Conservation (phyloP, 2,888 invertebrate genomes). For the Synanthedon formicaeformis region DNA sequence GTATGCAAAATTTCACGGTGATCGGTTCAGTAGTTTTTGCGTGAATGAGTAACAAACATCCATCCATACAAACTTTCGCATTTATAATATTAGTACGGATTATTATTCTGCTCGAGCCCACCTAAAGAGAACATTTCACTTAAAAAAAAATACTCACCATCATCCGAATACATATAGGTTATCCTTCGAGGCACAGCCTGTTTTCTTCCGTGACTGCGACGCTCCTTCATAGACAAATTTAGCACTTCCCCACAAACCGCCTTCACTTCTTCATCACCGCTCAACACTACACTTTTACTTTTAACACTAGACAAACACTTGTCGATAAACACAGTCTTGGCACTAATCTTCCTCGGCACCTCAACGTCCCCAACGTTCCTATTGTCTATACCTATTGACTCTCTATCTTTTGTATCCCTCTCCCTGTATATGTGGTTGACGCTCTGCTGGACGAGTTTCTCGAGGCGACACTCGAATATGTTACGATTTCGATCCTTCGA, state of each 20-base stretch:
- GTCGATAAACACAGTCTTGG: constrained; percentile 45
- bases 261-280: constrained; percentile 2
- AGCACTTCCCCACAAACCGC: constrained; percentile 29
- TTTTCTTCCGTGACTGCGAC: constrained; percentile 50
- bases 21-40: too few species aligned
- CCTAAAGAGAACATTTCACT: too few species aligned
- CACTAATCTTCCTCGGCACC: constrained; percentile 28
- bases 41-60: too few species aligned
- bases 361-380: not conserved
- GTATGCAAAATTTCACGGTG: too few species aligned
- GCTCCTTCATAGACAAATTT: constrained; percentile 51
- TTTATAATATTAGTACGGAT: too few species aligned
- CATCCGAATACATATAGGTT: constrained; percentile 32
- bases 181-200: constrained; percentile 55
- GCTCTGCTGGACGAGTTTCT: constrained; percentile 52
- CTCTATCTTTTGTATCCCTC: constrained; percentile 31
- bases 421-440: constrained; percentile 53
- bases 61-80: too few species aligned
- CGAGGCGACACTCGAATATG: constrained; percentile 53
- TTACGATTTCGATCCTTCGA: constrained; percentile 12
- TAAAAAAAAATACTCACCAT: constrained; percentile 27
- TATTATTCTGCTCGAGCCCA: too few species aligned
- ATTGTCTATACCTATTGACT: not conserved
- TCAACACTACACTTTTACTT: constrained; percentile 2
- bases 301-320: constrained; percentile 1